Evolutionary conservation across 1,140 invertebrate species (phyloP).

Genomic region (Penaeus japonicus): DNA sequence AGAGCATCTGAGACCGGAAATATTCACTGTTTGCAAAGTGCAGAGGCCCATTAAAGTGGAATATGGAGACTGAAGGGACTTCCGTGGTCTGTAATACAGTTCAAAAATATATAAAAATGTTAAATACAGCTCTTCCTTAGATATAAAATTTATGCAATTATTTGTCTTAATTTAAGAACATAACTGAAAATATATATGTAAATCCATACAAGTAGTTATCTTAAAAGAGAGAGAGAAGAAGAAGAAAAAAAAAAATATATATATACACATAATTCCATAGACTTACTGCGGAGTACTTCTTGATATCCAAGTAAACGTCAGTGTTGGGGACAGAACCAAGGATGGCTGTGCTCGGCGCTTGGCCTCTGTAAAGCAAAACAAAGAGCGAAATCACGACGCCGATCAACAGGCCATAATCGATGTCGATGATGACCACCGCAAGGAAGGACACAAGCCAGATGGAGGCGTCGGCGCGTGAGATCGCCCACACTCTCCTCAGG

Average conservation of each 20-base stretch:
- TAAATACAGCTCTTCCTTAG: background rate
- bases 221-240: too few relatives aligned
- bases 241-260: background rate
- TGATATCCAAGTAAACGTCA: constrained; percentile 79
- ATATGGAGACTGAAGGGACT: constrained; percentile 76
- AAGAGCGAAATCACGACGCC: constrained; percentile 77
- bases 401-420: constrained; percentile 80
- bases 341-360: constrained; percentile 64
- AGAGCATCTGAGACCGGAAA: constrained; percentile 71
- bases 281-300: constrained; percentile 73
- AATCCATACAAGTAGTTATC: background rate
- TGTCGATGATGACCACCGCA: constrained; percentile 75
- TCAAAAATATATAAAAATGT: background rate
- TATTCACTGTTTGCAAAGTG: constrained; percentile 78
- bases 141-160: background rate
- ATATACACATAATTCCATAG: background rate
- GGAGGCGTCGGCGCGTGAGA: constrained; percentile 82
- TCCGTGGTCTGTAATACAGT: constrained; percentile 70
- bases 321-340: constrained; percentile 76
- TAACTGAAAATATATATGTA: background rate
- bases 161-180: too few relatives aligned
- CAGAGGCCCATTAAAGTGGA: constrained; percentile 78
- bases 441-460: constrained; percentile 45
- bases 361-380: constrained; percentile 61
- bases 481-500: constrained; percentile 75